Evolutionary conservation across 2,113 vertebrate genomes (phyloP), one percentile per base, ranked within the genome.

Genomic region (Phalacrocorax brasilianus): DNA sequence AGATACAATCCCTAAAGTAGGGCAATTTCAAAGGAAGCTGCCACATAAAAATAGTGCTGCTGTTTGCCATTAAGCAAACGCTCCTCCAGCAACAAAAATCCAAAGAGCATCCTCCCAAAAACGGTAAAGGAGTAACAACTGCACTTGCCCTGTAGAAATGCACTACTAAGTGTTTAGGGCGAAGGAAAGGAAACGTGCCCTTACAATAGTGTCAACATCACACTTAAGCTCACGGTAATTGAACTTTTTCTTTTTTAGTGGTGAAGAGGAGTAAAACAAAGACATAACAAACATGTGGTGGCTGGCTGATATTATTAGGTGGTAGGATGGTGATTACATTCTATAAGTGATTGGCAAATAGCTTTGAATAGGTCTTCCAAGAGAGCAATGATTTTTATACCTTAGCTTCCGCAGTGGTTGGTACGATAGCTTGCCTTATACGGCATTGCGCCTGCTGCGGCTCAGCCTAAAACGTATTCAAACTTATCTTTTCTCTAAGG

Each of bases 311-410:
- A 66, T 95, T n/a, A 87, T 74, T 56, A 77, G 70, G 75, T 81
- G 63, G 67, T 44, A 76, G 47, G 81, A 63, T 85, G 63, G 56
- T 42, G 58, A 91, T 73, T 86, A 45, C 23, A 33, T 73, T 88
- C 71, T 56, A 1, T 70, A 88, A 94, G 68, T 22, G 75, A 95
- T 44, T 83, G 80, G 28, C 81, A 96, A 97, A 97, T 33, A 88
- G 68, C 50, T 96, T 80, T 87, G 78, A 89, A 75, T 95, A 97
- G 95, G 80, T 93, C 66, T 95, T 97, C 96, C 73, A 87, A 23
- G 53, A 56, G 71, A 93, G 59, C 24, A 35, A 58, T 49, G 66
- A 90, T 87, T 97, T 97, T 90, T 88, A 94, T 55, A 91, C 67
- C 62, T 97, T n/a, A n/a, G 42, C 61, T 75, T 73, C 93, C 74